A percentile compares a stretch with the other conserved stretches of the same genome.
These are phyloP conservation scores for Rhyacophila evoluta DNA, from an alignment of 2,888 invertebrate genomes.

Conservation along the genomic window DNA sequence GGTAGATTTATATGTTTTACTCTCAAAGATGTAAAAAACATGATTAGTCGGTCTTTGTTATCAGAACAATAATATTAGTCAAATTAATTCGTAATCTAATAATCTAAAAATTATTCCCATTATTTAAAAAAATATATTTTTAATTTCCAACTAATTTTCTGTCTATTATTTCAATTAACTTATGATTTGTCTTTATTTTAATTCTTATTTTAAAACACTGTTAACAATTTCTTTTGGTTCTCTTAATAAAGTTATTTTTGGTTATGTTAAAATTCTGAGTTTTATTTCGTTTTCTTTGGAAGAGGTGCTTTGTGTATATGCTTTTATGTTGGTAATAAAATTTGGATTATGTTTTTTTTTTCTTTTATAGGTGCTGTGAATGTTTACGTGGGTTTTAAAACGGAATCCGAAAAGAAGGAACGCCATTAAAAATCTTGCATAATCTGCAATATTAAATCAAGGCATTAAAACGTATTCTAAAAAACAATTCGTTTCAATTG, in stretches of 20 bases:
- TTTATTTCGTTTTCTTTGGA: not conserved
- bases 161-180: constrained; percentile 14
- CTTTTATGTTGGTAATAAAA: constrained; percentile 19
- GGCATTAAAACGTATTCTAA: no score
- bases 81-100: no score
- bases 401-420: not conserved
- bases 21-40: no score
- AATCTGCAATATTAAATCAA: not conserved
- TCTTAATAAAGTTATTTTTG: constrained; percentile 16
- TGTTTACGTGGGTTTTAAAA: not conserved
- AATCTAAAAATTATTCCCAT: not conserved
- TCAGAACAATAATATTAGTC: no score
- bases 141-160: not conserved
- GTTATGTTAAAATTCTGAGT: not conserved
- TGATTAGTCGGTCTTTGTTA: no score
- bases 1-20: no score
- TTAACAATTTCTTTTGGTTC: constrained; percentile 9
- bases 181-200: not conserved
- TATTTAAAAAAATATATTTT: not conserved
- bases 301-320: not conserved
- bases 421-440: not conserved
- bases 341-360: constrained; percentile 18
- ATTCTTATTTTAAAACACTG: constrained; percentile 8
- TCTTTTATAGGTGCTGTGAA: constrained; percentile 2
- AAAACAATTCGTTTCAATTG: no score